Evolutionary conservation across 2,888 invertebrate genomes (phyloP).

Genomic region (Lacanobia wlatinum): DNA sequence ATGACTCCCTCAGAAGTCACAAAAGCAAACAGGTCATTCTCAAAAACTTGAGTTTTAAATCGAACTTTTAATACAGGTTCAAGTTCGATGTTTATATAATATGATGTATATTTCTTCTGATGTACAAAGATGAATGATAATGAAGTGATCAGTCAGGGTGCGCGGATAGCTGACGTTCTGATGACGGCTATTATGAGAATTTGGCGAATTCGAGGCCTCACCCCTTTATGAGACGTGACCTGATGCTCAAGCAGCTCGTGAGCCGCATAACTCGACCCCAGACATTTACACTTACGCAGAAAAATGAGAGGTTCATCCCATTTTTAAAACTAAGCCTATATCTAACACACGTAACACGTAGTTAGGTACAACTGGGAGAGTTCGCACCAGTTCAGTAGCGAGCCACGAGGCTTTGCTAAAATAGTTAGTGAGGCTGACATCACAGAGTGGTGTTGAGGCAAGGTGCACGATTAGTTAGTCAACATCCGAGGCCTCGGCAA

Average conservation of each 20-base stretch:
- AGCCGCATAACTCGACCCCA: conserved; percentile 69
- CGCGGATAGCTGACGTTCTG: conserved; percentile 72
- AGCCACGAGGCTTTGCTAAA: conserved; percentile 36
- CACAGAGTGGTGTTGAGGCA: conserved; percentile 50
- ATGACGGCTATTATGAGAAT: conserved; percentile 84
- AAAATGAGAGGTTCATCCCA: conserved; percentile 57
- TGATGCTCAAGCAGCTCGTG: conserved; percentile 75
- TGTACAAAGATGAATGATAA: conserved; percentile 69
- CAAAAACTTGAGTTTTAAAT: conserved; percentile 30
- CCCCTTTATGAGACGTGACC: conserved; percentile 85
- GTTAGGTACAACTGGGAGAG: conserved; percentile 4
- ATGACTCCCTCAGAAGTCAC: conserved; percentile 33
- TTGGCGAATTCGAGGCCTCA: conserved; percentile 83
- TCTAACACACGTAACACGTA: conserved; percentile 29
- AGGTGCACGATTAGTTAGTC: conserved; percentile 49
- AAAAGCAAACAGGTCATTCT: conserved; percentile 40
- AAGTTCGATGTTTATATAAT: conserved; percentile 3
- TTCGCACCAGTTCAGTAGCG: conserved; percentile 36
- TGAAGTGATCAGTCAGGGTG: conserved; percentile 75
- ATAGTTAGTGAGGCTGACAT: conserved; percentile 41
- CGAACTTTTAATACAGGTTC: conserved; percentile 25
- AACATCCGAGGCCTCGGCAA: conserved; percentile 37
- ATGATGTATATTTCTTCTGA: conserved; percentile 19
- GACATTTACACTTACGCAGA: conserved; percentile 66
- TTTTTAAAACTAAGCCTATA: conserved; percentile 48